Evolutionary conservation across 2,888 invertebrate species (phyloP).

Genomic region (Plebejus argus): DNA sequence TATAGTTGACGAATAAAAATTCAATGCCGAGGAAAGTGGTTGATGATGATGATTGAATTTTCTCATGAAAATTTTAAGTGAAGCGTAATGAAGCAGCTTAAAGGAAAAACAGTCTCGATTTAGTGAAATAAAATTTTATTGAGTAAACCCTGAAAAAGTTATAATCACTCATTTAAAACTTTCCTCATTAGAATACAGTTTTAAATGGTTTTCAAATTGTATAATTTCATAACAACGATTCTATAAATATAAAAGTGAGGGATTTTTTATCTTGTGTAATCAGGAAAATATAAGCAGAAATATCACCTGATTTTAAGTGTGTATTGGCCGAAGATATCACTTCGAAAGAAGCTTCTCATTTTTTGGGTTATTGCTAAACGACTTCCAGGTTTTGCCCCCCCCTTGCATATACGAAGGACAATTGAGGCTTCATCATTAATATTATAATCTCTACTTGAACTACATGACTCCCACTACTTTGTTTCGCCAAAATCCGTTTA

Average conservation of each 20-base stretch:
- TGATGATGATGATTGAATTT: neutral
- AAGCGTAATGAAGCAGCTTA: neutral
- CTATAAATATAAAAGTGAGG: neutral
- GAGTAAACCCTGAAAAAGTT: neutral
- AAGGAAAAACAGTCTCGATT: neutral
- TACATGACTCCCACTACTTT: too few species aligned
- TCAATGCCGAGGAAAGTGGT: neutral
- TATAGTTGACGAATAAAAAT: too few species aligned
- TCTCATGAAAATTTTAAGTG: neutral
- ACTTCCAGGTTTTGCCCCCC: too few species aligned
- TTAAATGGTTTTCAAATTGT: neutral
- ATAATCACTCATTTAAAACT: neutral
- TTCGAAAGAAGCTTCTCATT: too few species aligned
- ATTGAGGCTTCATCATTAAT: too few species aligned
- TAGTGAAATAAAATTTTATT: neutral
- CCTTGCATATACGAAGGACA: too few species aligned
- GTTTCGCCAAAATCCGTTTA: too few species aligned
- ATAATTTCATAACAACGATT: neutral
- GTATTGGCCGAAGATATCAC: too few species aligned
- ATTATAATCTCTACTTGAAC: too few species aligned
- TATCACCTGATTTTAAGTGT: too few species aligned
- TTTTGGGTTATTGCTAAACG: too few species aligned
- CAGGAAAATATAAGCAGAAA: neutral
- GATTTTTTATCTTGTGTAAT: neutral
- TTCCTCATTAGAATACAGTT: neutral